A percentile compares a stretch with the other conserved stretches of the same genome.
Evolutionary conservation across 2,113 vertebrate species (phyloP).

Genomic region (Lonchura striata): DNA sequence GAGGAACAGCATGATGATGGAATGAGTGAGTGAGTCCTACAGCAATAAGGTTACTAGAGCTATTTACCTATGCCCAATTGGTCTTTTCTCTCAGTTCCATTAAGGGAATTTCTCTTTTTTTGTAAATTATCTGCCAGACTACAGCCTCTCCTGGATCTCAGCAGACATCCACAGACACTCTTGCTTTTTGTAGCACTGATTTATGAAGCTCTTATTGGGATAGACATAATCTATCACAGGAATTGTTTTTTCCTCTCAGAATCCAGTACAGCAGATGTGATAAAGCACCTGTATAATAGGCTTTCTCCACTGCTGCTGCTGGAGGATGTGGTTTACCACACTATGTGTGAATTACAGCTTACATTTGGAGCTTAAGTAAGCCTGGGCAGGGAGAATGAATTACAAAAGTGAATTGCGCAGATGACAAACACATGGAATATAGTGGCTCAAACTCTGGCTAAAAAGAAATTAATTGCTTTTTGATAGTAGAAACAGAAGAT

Average conservation of each 20-base stretch:
- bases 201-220: constrained; percentile 39
- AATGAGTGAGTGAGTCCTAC: neutral
- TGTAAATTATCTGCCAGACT: neutral
- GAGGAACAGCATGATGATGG: neutral
- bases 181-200: constrained; percentile 14
- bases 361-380: constrained; percentile 25
- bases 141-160: neutral
- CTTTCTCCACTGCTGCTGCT: neutral
- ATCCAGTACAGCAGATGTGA: constrained; percentile 4
- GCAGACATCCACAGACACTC: constrained; percentile 7
- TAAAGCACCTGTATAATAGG: constrained; percentile 43
- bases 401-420: neutral
- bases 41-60: neutral
- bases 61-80: neutral
- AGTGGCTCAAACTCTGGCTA: neutral
- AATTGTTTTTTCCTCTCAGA: constrained; percentile 47
- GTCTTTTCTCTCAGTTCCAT: neutral
- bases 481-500: constrained; percentile 6
- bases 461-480: neutral
- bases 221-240: constrained; percentile 42
- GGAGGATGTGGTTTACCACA: constrained; percentile 21
- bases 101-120: neutral
- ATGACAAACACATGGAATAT: constrained; percentile 5
- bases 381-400: constrained; percentile 31
- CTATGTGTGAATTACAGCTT: constrained; percentile 13